Evolutionary conservation across 2,888 invertebrate genomes (phyloP).

Genomic region (Trissolcus japonicus): DNA sequence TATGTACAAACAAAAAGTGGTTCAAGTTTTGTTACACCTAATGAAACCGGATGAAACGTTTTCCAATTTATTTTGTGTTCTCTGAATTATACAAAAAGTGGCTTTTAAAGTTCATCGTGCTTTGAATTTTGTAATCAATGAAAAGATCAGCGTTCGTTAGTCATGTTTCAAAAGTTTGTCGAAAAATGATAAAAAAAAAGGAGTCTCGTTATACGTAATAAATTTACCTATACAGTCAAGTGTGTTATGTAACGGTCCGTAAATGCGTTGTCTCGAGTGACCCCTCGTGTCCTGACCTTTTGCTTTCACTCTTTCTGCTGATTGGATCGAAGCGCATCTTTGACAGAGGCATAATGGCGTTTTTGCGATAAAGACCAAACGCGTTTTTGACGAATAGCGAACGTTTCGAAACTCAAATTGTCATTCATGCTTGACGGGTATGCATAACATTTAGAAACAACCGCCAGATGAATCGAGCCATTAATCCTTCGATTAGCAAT

Average conservation of each 20-base stretch:
- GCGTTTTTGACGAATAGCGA: conserved; percentile 41
- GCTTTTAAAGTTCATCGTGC: background rate
- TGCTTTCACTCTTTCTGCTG: conserved; percentile 72
- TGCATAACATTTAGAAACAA: conserved; percentile 40
- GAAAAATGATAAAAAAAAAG: conserved; percentile 45
- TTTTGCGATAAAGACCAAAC: conserved; percentile 45
- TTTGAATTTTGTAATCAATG: conserved; percentile 13
- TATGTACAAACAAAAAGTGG: no score
- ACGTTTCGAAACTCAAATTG: conserved; percentile 39
- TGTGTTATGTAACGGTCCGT: conserved; percentile 59
- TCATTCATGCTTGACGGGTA: conserved; percentile 32
- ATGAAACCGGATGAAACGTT: no score
- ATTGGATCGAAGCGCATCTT: conserved; percentile 60
- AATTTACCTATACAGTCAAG: conserved; percentile 53
- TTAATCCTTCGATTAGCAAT: conserved; percentile 41
- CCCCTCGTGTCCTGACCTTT: conserved; percentile 73
- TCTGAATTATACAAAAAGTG: no score
- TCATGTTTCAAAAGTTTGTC: conserved; percentile 47
- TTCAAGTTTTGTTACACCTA: no score
- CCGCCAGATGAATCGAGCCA: conserved; percentile 33
- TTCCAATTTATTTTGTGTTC: no score
- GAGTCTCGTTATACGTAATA: conserved; percentile 54
- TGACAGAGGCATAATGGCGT: conserved; percentile 32
- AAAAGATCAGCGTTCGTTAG: conserved; percentile 48
- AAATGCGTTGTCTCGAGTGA: conserved; percentile 70